A percentile compares a stretch with the other conserved stretches of the same genome.
phyloP scores from a whole-genome alignment of 2,888 invertebrate genomes.

The Xylota segnis region DNA sequence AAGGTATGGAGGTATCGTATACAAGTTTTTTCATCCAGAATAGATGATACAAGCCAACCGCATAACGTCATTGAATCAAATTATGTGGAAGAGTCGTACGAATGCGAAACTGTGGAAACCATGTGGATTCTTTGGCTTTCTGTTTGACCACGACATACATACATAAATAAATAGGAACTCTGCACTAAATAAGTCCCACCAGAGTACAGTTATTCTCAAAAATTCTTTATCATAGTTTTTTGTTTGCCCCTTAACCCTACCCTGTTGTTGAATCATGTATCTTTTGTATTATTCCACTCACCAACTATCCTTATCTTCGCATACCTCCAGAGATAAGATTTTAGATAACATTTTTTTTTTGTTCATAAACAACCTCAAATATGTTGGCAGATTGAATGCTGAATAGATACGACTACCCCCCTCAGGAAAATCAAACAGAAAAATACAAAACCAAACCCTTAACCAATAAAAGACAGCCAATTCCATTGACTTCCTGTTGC shows the following conservation, averaged over 20 bases:
- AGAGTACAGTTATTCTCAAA: background rate
- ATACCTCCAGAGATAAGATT: slow-evolving; percentile 50
- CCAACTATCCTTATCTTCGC: slow-evolving; percentile 45
- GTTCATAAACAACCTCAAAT: background rate
- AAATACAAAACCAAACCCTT: background rate
- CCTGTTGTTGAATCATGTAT: slow-evolving; percentile 18
- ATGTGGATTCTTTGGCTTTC: too few relatives aligned
- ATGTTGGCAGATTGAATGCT: slow-evolving; percentile 10
- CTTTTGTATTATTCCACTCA: slow-evolving; percentile 35
- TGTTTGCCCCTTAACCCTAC: slow-evolving; percentile 8
- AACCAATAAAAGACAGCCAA: background rate
- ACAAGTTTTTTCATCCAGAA: too few relatives aligned
- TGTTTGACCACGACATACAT: too few relatives aligned
- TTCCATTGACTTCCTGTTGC: slow-evolving; percentile 25
- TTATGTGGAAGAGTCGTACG: too few relatives aligned
- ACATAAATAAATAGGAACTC: too few relatives aligned
- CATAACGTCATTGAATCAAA: too few relatives aligned
- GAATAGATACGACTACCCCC: background rate
- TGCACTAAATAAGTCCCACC: background rate
- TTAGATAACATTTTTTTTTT: slow-evolving; percentile 19
- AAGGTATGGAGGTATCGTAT: too few relatives aligned
- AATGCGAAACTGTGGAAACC: too few relatives aligned
- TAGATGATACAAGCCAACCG: too few relatives aligned
- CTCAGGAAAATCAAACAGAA: background rate
- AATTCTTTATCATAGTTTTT: slow-evolving; percentile 3